These are phyloP conservation scores for Strix uralensis DNA, from an alignment of 2,113 vertebrate genomes.

Conservation along the genomic window DNA sequence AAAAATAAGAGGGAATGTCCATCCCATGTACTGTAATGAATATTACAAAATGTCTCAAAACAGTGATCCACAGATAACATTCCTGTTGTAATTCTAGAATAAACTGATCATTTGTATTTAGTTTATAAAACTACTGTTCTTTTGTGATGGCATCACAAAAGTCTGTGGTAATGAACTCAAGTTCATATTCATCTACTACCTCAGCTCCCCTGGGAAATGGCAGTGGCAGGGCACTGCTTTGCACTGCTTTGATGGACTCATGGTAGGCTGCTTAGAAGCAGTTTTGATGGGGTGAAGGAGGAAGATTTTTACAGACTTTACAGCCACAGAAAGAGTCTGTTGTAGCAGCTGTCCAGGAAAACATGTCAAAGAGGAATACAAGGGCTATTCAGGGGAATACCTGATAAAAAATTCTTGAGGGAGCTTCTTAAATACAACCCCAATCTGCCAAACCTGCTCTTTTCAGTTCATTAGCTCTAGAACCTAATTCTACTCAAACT, in stretches of 20 bases:
- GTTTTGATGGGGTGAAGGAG: background rate
- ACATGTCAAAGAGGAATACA: background rate
- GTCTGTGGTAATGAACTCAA: background rate
- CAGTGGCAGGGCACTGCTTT: background rate
- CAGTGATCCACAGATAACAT: background rate
- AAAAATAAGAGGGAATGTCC: background rate
- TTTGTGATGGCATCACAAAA: background rate
- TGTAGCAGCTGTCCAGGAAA: background rate
- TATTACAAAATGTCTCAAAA: background rate
- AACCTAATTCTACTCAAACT: background rate
- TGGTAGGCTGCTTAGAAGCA: background rate
- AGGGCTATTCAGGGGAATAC: background rate
- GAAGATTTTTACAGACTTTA: background rate
- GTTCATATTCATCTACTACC: background rate
- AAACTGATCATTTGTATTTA: background rate
- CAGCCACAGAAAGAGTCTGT: background rate
- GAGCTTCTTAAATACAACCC: background rate
- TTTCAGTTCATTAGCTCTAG: background rate
- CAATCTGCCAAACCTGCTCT: background rate
- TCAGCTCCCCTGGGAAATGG: background rate
- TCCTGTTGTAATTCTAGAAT: background rate
- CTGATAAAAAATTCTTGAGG: rapidly evolving
- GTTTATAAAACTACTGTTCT: background rate
- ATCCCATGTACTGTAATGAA: background rate
- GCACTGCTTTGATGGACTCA: background rate